phyloP scores from a whole-genome alignment of 2,113 vertebrate genomes.

The Calidris pygmaea region DNA sequence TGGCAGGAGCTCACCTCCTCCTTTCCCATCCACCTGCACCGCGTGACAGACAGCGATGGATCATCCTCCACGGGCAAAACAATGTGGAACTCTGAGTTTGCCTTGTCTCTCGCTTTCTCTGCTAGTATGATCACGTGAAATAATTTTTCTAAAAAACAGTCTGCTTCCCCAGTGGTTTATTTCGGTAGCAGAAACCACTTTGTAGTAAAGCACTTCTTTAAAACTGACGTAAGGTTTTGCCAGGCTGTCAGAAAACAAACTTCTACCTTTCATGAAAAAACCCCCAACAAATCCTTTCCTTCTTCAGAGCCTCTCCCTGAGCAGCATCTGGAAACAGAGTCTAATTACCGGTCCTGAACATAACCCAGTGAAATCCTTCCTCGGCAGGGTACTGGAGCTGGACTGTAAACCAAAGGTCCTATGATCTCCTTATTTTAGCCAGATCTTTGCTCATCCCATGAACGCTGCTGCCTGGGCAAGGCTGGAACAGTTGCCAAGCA shows the following conservation, averaged over 20 bases:
- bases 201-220: not conserved
- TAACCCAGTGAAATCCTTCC: not conserved
- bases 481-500: not conserved
- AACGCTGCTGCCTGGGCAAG: not conserved
- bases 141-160: not conserved
- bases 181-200: not conserved
- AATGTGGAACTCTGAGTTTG: not conserved
- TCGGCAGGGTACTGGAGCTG: not conserved
- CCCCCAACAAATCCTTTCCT: not conserved
- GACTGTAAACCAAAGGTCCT: not conserved
- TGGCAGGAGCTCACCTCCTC: not conserved
- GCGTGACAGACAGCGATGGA: not conserved
- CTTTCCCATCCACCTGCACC: not conserved
- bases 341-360: not conserved
- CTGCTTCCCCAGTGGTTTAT: not conserved
- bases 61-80: not conserved
- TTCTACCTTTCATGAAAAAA: not conserved
- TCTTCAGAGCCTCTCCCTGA: not conserved
- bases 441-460: not conserved
- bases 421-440: not conserved
- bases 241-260: not conserved
- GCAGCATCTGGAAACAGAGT: not conserved
- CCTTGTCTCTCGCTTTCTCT: not conserved
- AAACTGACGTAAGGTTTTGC: not conserved
- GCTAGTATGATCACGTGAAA: not conserved